Conservation (phyloP, 2,888 invertebrate species). For the Lapara coniferarum region DNA sequence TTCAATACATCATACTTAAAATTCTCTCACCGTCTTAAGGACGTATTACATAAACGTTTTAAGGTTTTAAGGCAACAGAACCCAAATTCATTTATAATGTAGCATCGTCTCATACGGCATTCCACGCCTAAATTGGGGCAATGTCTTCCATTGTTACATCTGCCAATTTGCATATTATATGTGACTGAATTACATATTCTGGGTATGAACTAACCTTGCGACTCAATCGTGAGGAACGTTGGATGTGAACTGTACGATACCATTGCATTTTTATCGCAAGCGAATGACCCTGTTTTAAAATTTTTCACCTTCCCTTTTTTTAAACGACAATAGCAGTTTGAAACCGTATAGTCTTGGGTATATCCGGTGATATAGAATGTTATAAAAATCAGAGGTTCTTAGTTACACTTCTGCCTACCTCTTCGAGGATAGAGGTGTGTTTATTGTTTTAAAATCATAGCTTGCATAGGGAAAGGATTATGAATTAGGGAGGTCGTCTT, state of each 20-base stretch:
- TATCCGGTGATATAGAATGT: no score
- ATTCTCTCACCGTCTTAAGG: constrained; percentile 45
- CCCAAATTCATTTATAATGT: constrained; percentile 25
- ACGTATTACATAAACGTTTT: constrained; percentile 32
- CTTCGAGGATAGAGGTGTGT: no score
- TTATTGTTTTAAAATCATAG: no score
- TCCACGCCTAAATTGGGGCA: constrained; percentile 33
- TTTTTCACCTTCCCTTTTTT: no score
- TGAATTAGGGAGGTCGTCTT: no score
- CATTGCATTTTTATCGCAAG: not conserved
- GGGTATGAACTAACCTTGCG: constrained; percentile 11
- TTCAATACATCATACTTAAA: constrained; percentile 33
- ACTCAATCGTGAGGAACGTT: not conserved
- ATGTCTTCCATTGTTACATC: constrained; percentile 34
- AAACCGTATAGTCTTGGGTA: no score
- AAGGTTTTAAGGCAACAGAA: constrained; percentile 26
- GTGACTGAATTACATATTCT: constrained; percentile 22
- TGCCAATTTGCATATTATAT: constrained; percentile 35
- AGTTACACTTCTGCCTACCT: no score
- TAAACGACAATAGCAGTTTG: no score
- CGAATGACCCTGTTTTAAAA: no score
- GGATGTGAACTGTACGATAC: not conserved
- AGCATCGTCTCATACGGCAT: constrained; percentile 30
- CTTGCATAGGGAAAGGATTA: no score
- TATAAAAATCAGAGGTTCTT: no score